Percentiles rank a stretch among this genome's conserved stretches.
Evolutionary conservation across 1,140 invertebrate genomes (phyloP).

Genomic region (Musca vetustissima): DNA sequence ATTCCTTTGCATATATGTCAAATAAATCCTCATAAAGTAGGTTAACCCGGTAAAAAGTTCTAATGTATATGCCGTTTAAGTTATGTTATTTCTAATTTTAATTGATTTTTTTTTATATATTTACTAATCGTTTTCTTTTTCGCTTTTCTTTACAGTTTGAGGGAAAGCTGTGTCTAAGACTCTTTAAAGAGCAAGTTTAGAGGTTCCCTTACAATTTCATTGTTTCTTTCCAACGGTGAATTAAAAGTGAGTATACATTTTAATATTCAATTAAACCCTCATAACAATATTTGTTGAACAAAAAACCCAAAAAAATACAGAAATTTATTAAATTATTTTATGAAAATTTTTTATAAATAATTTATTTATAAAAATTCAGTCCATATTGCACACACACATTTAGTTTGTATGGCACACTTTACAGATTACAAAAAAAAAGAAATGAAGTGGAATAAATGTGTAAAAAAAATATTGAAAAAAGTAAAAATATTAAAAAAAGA

Average conservation of each 20-base stretch:
- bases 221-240: conserved; percentile 54
- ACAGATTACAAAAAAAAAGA: no score
- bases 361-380: background rate
- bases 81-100: no score
- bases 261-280: conserved; percentile 24
- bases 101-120: no score
- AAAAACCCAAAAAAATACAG: background rate
- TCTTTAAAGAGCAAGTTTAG: conserved; percentile 55
- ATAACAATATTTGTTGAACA: background rate
- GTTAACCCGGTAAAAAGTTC: no score
- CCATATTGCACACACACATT: background rate
- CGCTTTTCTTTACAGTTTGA: conserved; percentile 49
- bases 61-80: no score
- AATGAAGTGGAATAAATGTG: conserved; percentile 18
- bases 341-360: no score
- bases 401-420: no score
- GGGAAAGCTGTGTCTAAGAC: conserved; percentile 53
- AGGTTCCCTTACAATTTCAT: conserved; percentile 55
- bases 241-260: conserved; percentile 49
- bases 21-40: no score
- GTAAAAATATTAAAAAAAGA: conserved; percentile 32
- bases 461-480: conserved; percentile 3
- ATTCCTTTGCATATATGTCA: no score
- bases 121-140: conserved; percentile 25
- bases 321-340: no score